These are phyloP conservation scores for Nephrotoma guestfalica DNA, from an alignment of 2,888 invertebrate species.

Conservation along the genomic window DNA sequence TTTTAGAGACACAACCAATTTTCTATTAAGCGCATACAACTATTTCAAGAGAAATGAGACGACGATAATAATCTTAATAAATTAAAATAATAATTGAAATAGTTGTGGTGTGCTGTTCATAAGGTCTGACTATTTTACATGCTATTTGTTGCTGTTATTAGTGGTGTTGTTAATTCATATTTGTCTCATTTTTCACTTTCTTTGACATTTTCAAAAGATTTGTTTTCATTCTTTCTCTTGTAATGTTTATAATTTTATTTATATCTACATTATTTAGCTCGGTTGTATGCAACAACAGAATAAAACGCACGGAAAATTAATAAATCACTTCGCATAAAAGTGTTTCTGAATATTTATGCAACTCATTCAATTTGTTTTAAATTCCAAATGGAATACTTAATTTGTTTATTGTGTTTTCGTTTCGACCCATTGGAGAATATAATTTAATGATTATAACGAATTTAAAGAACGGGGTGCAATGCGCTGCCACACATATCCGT, in stretches of 20 bases:
- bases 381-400: not conserved
- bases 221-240: not conserved
- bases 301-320: not conserved
- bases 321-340: not conserved
- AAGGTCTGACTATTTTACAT: not conserved
- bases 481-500: not conserved
- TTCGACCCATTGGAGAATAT: not conserved
- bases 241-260: too few species aligned
- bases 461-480: not conserved
- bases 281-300: not conserved
- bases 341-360: not conserved
- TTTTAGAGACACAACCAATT: not conserved
- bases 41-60: not conserved
- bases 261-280: too few species aligned
- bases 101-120: not conserved
- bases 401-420: not conserved
- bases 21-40: not conserved
- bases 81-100: not conserved
- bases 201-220: not conserved
- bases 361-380: not conserved
- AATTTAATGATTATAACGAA: not conserved
- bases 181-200: not conserved
- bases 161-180: not conserved
- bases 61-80: not conserved
- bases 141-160: not conserved